Conservation (phyloP, 2,888 invertebrate genomes). For the Drosophila koepferae region DNA sequence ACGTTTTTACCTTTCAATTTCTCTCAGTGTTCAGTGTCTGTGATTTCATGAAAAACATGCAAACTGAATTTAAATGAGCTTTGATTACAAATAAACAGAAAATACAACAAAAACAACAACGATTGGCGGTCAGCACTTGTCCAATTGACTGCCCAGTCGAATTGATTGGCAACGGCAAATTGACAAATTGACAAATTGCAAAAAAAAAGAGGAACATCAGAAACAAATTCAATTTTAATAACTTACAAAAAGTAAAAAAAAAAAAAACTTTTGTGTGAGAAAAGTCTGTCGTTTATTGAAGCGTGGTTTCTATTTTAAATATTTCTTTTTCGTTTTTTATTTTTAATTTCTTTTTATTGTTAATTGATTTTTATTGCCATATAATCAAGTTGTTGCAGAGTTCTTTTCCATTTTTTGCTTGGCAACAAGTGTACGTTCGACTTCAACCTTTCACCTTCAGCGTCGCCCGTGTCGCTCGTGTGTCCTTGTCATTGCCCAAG, state of each 20-base stretch:
- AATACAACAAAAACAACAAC: slow-evolving; percentile 33
- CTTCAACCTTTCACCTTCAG: slow-evolving; percentile 60
- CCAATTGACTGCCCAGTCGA: slow-evolving; percentile 70
- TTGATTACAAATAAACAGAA: slow-evolving; percentile 71
- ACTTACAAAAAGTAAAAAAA: not conserved
- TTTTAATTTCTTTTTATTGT: slow-evolving; percentile 37
- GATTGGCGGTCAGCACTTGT: slow-evolving; percentile 73
- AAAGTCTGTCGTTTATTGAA: slow-evolving; percentile 17
- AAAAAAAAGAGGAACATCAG: not conserved
- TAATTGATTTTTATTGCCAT: slow-evolving; percentile 73
- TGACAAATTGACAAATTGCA: slow-evolving; percentile 43
- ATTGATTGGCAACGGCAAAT: slow-evolving; percentile 64
- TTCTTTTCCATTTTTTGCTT: slow-evolving; percentile 5
- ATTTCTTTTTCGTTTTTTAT: slow-evolving; percentile 1
- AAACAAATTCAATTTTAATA: slow-evolving; percentile 12
- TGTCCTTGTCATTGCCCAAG: slow-evolving; percentile 62
- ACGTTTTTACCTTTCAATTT: not conserved
- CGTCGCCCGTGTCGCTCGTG: slow-evolving; percentile 8
- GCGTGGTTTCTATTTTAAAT: slow-evolving; percentile 1
- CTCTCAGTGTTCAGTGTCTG: slow-evolving; percentile 36
- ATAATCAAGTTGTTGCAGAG: slow-evolving; percentile 53
- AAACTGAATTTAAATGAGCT: slow-evolving; percentile 78
- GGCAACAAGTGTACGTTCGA: slow-evolving; percentile 56
- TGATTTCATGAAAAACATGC: slow-evolving; percentile 73
- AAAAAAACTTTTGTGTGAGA: slow-evolving; percentile 25